Conservation (phyloP, 2,888 invertebrate species). For the Ornithoptera alexandrae region DNA sequence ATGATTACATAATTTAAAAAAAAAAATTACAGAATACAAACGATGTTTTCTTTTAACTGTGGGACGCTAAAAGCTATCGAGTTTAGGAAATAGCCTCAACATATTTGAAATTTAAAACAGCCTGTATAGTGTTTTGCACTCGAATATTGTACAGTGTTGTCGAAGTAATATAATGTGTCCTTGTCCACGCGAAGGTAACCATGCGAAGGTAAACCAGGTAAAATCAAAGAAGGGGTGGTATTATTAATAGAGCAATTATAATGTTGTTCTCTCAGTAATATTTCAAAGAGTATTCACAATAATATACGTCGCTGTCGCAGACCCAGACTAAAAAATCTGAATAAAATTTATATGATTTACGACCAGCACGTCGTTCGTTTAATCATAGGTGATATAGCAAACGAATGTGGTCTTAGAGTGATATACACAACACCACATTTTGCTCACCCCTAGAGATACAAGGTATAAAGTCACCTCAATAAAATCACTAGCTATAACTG, state of each 20-base stretch:
- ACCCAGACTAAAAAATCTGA: not conserved
- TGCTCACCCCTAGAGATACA: too few relatives aligned
- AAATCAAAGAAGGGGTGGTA: not conserved
- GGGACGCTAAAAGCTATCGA: not conserved
- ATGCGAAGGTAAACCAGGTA: not conserved
- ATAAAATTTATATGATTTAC: not conserved
- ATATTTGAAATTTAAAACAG: slow-evolving; percentile 10
- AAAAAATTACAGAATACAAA: not conserved
- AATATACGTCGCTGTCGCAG: not conserved
- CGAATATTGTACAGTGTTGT: not conserved
- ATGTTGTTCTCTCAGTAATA: not conserved
- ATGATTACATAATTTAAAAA: not conserved
- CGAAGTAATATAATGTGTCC: not conserved
- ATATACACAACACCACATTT: too few relatives aligned
- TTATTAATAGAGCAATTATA: not conserved
- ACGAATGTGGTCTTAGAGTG: too few relatives aligned
- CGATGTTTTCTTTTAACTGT: not conserved
- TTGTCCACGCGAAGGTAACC: not conserved
- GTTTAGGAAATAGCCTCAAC: not conserved
- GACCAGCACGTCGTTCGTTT: too few relatives aligned
- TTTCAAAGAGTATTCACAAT: not conserved
- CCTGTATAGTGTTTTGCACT: not conserved
- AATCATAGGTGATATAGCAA: too few relatives aligned
- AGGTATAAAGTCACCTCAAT: too few relatives aligned
- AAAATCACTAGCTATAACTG: too few relatives aligned